Percentiles rank a stretch among this genome's conserved stretches.
phyloP scores from a whole-genome alignment of 2,888 invertebrate species.

The Notodonta ziczac region DNA sequence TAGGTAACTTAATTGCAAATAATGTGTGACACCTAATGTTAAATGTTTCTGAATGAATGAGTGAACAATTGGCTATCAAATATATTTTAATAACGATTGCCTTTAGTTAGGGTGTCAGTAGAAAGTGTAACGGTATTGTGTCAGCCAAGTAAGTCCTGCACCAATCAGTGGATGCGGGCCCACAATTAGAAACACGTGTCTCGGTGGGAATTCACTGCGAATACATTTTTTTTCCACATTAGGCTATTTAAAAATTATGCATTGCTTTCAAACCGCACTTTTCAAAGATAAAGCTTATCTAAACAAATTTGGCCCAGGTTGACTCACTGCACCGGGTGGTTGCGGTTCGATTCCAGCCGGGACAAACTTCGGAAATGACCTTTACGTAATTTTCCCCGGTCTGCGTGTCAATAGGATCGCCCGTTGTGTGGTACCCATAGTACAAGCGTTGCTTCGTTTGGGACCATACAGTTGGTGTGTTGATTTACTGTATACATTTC shows the following conservation, averaged over 20 bases:
- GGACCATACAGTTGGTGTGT: too few species aligned
- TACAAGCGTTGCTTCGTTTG: too few species aligned
- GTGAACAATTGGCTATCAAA: slow-evolving; percentile 29
- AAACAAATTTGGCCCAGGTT: too few species aligned
- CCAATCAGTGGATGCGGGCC: slow-evolving; percentile 80
- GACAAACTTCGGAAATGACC: too few species aligned
- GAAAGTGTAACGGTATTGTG: slow-evolving; percentile 74
- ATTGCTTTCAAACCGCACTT: slow-evolving; percentile 5
- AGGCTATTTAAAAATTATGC: slow-evolving; percentile 55
- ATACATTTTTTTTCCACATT: slow-evolving; percentile 75
- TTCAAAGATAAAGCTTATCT: too few species aligned
- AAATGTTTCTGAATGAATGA: neutral
- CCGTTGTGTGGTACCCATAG: too few species aligned
- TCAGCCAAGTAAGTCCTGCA: slow-evolving; percentile 58
- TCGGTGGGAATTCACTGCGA: slow-evolving; percentile 64
- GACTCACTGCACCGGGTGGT: too few species aligned
- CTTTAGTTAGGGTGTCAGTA: slow-evolving; percentile 51
- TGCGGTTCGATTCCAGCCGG: too few species aligned
- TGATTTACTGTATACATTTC: too few species aligned
- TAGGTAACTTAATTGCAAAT: too few species aligned
- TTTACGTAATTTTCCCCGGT: too few species aligned
- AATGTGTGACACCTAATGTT: neutral
- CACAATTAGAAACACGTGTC: slow-evolving; percentile 80
- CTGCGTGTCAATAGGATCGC: too few species aligned
- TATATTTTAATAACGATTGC: slow-evolving; percentile 39